Percentiles rank a stretch among this genome's conserved stretches.
Evolutionary conservation across 2,113 vertebrate species (phyloP).

Genomic region (Pterocles burchelli): DNA sequence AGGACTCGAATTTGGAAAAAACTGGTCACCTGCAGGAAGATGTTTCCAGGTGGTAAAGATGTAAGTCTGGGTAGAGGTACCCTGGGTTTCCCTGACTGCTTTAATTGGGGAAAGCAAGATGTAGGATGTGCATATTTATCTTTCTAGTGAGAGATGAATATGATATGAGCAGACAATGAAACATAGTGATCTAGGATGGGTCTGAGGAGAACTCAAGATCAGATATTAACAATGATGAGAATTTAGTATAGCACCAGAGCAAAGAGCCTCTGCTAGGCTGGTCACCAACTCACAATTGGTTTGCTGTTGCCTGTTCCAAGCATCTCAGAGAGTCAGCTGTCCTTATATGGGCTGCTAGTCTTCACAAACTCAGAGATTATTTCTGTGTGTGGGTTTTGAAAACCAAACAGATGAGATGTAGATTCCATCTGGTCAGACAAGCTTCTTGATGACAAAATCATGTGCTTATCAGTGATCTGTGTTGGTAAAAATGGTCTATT

Average conservation of each 20-base stretch:
- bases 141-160: background rate
- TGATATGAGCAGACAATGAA: background rate
- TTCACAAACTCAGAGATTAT: background rate
- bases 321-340: background rate
- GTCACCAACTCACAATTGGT: background rate
- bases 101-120: background rate
- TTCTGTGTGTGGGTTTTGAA: background rate
- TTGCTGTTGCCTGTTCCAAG: background rate
- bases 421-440: background rate
- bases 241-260: background rate
- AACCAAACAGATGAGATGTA: background rate
- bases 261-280: background rate
- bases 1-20: background rate
- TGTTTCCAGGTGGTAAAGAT: background rate
- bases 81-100: background rate
- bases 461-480: background rate
- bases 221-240: background rate
- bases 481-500: background rate
- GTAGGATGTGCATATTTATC: background rate
- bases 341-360: background rate
- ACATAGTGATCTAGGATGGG: background rate
- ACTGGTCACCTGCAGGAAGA: background rate
- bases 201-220: background rate
- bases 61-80: background rate
- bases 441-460: background rate